Base-by-base conservation (phyloP, 2,888 invertebrate species). In the Ischnura elegans region DNA sequence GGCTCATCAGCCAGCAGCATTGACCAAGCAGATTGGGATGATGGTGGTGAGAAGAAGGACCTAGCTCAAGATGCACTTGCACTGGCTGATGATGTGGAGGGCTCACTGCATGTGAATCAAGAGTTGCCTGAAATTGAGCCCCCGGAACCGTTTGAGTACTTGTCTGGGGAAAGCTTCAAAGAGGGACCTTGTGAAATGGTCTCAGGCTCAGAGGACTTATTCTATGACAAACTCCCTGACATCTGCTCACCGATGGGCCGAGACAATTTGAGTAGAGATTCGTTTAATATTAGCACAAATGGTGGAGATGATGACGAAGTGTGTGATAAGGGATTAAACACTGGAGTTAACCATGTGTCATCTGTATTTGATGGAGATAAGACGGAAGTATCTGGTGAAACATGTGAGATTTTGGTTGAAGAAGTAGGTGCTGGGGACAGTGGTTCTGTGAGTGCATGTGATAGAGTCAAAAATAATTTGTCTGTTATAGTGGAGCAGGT, bases 21-120 rank as follows among this genome's bases (percentile, higher is more conserved):
- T 10, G 93, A 93, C n/a, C 93, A 85, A 16, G 46, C 55, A 55
- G 93, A 93, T 42, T 87, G 87, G 87, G 87, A 87, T 13, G 87
- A 55, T 19, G 66, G 87, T 66, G 86, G 29, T 3, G 51, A 86
- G 42, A 46, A 45, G 16, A 87, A 66, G 36, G 46, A 43, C 29
- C 36, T 29, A 5, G 19, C 21, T 8, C 21, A 21, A 0, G 42
- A 42, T 1, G 55, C 87, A 13, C n/a, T n/a, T 29, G 46, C 29
- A 16, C 36, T 43, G 10, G 43, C n/a, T 0, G 43, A 61, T 13
- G 42, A 25, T 25, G n/a, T 61, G 61, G 61, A 10, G 43, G 42
- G 13, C 25, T 36, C 90, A 43, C 43, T 36, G 0, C 29, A 36
- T 8, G 36, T 36, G 36, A 76, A 25, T 6, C 76, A 13, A 36